Base-by-base conservation (phyloP, 2,797 vertebrate genomes). In the Rhodeus uyekii region DNA sequence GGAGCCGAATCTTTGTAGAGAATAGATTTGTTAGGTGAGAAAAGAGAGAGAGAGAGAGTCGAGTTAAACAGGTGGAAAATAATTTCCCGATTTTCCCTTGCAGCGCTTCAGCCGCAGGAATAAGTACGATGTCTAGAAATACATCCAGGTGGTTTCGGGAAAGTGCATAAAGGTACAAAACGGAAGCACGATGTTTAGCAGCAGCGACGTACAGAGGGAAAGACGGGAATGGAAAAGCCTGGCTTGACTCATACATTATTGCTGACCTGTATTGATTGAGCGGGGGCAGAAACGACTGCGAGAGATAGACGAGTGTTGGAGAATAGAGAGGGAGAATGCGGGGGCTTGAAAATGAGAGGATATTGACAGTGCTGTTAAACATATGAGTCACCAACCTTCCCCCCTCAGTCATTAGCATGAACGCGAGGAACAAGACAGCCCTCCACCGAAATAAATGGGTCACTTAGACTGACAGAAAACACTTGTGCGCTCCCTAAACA, bases 191-290 rank as follows among this genome's bases (percentile, higher is more conserved):
- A 44, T 48, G 58, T 69, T 46, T 39, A 42, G 69, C 42, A 69
- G 16, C 42, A 74, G 75, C 27, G 24, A 13, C n/a, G 42, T 27
- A 38, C 7, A 18, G 72, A 76, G 67, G 46, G 7, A 78, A 38
- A 14, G 74, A 46, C 5, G 39, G 24, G 72, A 81, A 74, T 6
- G 27, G 60, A 53, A 44, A 79, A 86, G 68, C 78, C 80, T 1
- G 63, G 81, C 87, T 84, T 12, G 64, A 86, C 86, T 91, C 86
- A 78, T 92, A 83, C 88, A 90, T 92, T 92, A 90, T 89, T 90
- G 87, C 89, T 86, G 88, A 83, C 78, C 63, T 82, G 34, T 90
- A 90, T 90, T 90, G 91, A 90, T 90, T 85, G 86, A 90, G 86
- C 58, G 64, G 85, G 74, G 46, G 81, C 58, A 65, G 32, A 39